phyloP scores from a whole-genome alignment of 2,113 vertebrate species.

The Sus scrofa region T2T-Sscrofa CM000820.6:76786501-76787000 shows the following conservation, averaged over 20 bases:
- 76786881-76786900: not conserved
- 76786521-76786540: not conserved
- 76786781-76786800: not conserved
- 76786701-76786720: slow-evolving; percentile 35
- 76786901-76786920: not conserved
- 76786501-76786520: not conserved
- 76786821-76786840: slow-evolving; percentile 34
- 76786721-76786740: slow-evolving; percentile 19
- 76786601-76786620: not conserved
- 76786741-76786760: slow-evolving; percentile 27
- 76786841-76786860: slow-evolving; percentile 3
- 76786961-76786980: slow-evolving; percentile 97
- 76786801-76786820: slow-evolving; percentile 36
- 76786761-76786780: not conserved
- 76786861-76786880: not conserved
- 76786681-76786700: not conserved
- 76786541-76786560: slow-evolving; percentile 40
- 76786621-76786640: not conserved
- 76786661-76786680: not conserved
- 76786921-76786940: slow-evolving; percentile 20
- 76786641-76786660: not conserved
- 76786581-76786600: not conserved
- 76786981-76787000: slow-evolving; percentile 98
- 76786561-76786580: not conserved
- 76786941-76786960: slow-evolving; percentile 99